Percentiles rank a stretch among this genome's conserved stretches.
Evolutionary conservation across 2,113 vertebrate species (phyloP).

Genomic region (Penelope pileata): DNA sequence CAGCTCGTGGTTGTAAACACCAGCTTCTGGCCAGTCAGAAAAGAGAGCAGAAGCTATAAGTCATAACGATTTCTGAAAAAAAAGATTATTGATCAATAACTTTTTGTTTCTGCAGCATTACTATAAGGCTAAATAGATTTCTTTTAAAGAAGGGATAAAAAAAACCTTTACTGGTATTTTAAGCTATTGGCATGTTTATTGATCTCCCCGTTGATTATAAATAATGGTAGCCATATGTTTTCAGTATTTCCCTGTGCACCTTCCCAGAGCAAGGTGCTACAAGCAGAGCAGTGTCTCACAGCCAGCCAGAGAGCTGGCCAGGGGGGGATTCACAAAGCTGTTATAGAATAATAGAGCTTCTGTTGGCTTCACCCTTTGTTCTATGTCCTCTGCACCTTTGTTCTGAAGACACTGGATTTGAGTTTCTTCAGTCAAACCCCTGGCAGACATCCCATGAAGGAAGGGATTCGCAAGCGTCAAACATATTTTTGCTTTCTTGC

Average conservation of each 20-base stretch:
- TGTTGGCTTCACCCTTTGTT: background rate
- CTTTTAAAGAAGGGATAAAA: background rate
- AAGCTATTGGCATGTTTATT: background rate
- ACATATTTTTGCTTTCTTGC: accelerated
- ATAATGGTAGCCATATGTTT: background rate
- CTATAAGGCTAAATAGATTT: background rate
- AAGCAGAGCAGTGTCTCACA: background rate
- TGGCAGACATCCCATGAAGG: background rate
- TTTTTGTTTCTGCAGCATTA: background rate
- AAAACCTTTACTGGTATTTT: background rate
- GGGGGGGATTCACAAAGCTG: background rate
- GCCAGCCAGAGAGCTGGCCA: background rate
- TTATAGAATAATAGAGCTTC: background rate
- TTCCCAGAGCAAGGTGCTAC: background rate
- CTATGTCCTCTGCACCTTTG: no score
- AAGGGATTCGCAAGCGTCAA: background rate
- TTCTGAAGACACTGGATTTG: background rate
- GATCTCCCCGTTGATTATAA: background rate
- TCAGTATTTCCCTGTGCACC: background rate
- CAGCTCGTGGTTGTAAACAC: background rate
- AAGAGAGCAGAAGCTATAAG: background rate
- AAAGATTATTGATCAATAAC: background rate
- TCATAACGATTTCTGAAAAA: background rate
- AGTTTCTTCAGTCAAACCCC: background rate
- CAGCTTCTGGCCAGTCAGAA: background rate